A percentile compares a stretch with the other conserved stretches of the same genome.
phyloP scores from a whole-genome alignment of 2,113 vertebrate genomes.

The Gila orcuttii region DNA sequence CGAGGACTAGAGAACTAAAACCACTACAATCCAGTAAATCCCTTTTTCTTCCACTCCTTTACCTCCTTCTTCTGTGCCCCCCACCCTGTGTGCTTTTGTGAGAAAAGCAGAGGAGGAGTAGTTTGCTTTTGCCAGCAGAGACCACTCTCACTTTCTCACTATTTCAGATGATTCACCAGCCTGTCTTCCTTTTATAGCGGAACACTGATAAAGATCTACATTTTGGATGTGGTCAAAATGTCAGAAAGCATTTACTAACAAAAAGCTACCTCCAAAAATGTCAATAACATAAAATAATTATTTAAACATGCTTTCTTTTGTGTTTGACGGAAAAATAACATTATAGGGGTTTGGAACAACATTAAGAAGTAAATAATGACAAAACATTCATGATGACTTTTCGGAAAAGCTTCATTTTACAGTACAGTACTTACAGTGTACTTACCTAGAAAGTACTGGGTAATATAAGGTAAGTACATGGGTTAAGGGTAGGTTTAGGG shows the following conservation, averaged over 20 bases:
- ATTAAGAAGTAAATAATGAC: not conserved
- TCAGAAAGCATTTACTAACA: not conserved
- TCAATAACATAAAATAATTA: not conserved
- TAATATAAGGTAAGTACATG: too few species aligned
- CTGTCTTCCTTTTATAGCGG: conserved; percentile 90
- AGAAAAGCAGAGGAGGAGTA: conserved; percentile 56
- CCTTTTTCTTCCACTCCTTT: not conserved
- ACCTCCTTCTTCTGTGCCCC: not conserved
- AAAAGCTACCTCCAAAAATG: not conserved
- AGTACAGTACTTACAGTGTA: too few species aligned
- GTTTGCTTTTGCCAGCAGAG: conserved; percentile 69
- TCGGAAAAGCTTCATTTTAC: too few species aligned
- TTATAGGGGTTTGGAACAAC: not conserved
- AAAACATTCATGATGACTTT: not conserved
- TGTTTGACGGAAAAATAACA: not conserved
- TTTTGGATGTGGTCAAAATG: not conserved
- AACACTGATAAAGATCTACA: conserved; percentile 71
- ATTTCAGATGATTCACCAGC: conserved; percentile 80
- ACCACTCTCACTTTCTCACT: conserved; percentile 58
- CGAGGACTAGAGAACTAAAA: not conserved
- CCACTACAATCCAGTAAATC: not conserved
- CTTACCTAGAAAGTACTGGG: too few species aligned
- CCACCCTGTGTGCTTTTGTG: conserved; percentile 24
- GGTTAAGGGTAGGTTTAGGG: too few species aligned
- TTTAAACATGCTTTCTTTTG: not conserved